These are phyloP conservation scores for Manis pentadactyla DNA, from an alignment of 2,797 vertebrate species.

Conservation along the genomic window DNA sequence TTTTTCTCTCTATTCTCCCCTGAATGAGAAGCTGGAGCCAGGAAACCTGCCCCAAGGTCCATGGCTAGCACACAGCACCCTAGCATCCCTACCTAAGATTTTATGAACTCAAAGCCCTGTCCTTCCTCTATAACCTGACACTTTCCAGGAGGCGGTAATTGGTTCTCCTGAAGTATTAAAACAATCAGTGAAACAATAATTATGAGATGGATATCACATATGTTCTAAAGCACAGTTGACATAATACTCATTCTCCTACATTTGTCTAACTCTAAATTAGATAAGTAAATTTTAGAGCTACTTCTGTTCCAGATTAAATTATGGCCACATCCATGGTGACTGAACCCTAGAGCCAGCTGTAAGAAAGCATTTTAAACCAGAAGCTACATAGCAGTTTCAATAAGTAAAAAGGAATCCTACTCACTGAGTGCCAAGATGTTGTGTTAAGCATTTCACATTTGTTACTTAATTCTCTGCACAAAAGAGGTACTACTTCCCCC, in stretches of 20 bases:
- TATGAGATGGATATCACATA: neutral
- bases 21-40: neutral
- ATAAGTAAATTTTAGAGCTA: neutral
- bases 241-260: neutral
- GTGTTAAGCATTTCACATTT: neutral
- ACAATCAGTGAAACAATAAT: neutral
- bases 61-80: neutral
- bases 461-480: neutral
- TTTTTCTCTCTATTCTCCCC: neutral
- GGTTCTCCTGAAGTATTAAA: neutral
- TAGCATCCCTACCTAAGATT: neutral
- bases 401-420: neutral
- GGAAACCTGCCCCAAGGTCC: neutral
- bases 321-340: neutral
- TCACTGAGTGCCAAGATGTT: neutral
- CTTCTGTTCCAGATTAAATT: neutral
- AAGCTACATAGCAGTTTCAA: neutral
- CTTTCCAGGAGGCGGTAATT: neutral
- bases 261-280: neutral
- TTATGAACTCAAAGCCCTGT: neutral
- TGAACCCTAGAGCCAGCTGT: neutral
- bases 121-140: neutral
- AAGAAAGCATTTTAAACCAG: neutral
- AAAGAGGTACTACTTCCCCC: neutral
- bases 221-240: neutral